These are phyloP conservation scores for Asobara japonica DNA, from an alignment of 1,140 invertebrate genomes.

Conservation along the genomic window DNA sequence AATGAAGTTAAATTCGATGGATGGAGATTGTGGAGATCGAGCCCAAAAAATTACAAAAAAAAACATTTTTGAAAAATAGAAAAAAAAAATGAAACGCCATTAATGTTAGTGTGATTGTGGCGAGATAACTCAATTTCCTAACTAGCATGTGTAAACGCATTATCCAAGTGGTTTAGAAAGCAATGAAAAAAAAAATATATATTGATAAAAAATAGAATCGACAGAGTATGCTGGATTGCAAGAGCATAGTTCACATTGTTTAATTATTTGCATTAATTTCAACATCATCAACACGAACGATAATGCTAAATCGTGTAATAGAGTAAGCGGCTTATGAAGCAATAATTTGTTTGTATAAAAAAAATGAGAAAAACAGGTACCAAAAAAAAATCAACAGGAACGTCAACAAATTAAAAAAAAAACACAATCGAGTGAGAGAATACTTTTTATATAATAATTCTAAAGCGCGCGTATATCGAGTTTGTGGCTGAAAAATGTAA, in stretches of 20 bases:
- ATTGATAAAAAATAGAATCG: background rate
- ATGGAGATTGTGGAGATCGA: slow-evolving; percentile 16
- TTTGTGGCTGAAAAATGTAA: slow-evolving; percentile 27
- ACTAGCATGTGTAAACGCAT: slow-evolving; percentile 31
- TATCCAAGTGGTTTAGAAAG: slow-evolving; percentile 24
- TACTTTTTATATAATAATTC: slow-evolving; percentile 37
- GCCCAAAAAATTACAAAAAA: background rate
- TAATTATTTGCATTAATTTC: background rate
- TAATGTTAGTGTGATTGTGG: slow-evolving; percentile 29
- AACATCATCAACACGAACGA: background rate
- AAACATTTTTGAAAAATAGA: background rate
- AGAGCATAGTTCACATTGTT: background rate
- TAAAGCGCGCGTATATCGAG: slow-evolving; percentile 24
- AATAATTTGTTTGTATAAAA: slow-evolving; percentile 34
- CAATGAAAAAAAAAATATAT: slow-evolving; percentile 7
- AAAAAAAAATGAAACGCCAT: slow-evolving; percentile 20
- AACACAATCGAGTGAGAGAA: slow-evolving; percentile 34
- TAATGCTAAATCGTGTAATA: background rate
- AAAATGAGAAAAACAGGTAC: background rate
- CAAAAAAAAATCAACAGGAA: slow-evolving; percentile 30
- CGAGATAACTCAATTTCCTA: slow-evolving; percentile 35
- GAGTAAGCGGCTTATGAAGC: slow-evolving; percentile 4
- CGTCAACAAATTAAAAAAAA: slow-evolving; percentile 35
- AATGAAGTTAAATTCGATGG: slow-evolving; percentile 21
- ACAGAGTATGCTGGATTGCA: slow-evolving; percentile 3